phyloP scores from a whole-genome alignment of 2,888 invertebrate genomes.

The Orthosia incerta region DNA sequence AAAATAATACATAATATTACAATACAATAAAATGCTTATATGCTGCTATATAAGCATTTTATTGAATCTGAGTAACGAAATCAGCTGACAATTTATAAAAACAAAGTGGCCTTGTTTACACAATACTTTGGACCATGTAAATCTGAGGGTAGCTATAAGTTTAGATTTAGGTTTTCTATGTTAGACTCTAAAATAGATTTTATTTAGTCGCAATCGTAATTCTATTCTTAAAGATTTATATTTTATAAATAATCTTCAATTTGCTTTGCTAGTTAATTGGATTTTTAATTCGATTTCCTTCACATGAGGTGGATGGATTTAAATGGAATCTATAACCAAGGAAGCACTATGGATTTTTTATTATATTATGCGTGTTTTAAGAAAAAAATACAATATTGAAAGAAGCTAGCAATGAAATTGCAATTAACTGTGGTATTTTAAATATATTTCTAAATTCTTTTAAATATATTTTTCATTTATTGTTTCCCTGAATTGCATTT shows the following conservation, averaged over 20 bases:
- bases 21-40: no score
- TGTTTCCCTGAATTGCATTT: no score
- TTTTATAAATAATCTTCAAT: neutral
- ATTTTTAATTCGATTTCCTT: no score
- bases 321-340: neutral
- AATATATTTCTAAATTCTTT: slow-evolving; percentile 19
- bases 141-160: slow-evolving; percentile 17
- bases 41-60: no score
- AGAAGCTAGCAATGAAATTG: slow-evolving; percentile 49
- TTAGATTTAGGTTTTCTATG: neutral
- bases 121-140: neutral
- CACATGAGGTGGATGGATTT: neutral
- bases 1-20: no score
- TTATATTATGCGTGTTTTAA: neutral
- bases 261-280: slow-evolving; percentile 8
- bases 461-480: neutral
- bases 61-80: no score
- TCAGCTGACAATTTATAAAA: neutral
- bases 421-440: slow-evolving; percentile 54
- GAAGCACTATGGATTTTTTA: neutral
- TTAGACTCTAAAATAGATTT: neutral
- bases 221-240: neutral
- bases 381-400: slow-evolving; percentile 22
- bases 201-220: slow-evolving; percentile 28
- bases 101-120: neutral